Base-by-base conservation (phyloP, 2,113 vertebrate species). In the Chaetops frenatus region DNA sequence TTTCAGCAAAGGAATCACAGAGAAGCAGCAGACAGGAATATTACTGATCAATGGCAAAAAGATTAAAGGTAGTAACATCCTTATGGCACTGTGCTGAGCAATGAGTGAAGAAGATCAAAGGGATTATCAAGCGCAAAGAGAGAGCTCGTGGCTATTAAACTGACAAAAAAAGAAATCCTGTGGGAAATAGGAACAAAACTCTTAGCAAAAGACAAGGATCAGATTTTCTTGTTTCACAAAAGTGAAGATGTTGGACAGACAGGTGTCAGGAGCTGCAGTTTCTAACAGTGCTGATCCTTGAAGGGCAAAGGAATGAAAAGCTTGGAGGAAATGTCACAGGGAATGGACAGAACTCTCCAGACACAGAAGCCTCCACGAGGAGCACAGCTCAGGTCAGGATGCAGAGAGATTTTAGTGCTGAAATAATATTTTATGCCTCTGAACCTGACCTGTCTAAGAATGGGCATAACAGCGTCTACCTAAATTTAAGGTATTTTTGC, bases 61-160 rank as follows among this genome's bases (percentile, higher is more conserved):
- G 92, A 94, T 94, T 84, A 95, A 95, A 97, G 91, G 72, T 93
- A 97, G 81, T 61, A 88, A 69, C 45, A 86, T 81, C 78, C 64
- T 74, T n/a, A 88, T 88, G 62, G 86, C 76, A 88, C 50, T 94
- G 88, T 84, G 78, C 85, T 22, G 82, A 96, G 93, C 64, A 90
- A 66, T 25, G 83, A 69, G 67, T 51, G 71, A 89, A 95, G 92
- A 88, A 96, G 94, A 97, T 96, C 79, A 86, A 83, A 95, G 91
- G 79, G 51, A 74, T 66, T 90, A 71, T 86, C 72, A 72, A 84
- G 72, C 2, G 21, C 61, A 86, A 74, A 95, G 83, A 94, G 81
- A 90, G 89, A 96, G 92, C 90, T 96, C 51, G 72, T 82, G 93
- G 95, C 92, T 94, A 93, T 95, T 95, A 96, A 93, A 40, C 29